These are phyloP conservation scores for Myotis yumanensis DNA, from an alignment of 2,113 vertebrate species.

Conservation along the genomic window DNA sequence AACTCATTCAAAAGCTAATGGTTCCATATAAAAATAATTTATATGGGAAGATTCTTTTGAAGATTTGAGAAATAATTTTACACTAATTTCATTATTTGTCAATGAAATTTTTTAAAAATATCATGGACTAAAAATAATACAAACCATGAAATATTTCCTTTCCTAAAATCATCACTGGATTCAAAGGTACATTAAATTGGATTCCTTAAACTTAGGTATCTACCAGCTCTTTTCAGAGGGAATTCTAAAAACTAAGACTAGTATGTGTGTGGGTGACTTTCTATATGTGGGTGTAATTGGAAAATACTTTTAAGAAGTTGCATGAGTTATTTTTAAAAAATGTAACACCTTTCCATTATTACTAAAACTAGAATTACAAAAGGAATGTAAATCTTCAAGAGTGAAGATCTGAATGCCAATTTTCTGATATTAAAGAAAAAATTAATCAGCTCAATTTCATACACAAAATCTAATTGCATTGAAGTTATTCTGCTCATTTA, in stretches of 20 bases:
- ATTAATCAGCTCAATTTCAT: not conserved
- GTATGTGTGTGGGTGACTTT: not conserved
- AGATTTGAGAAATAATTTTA: slow-evolving; percentile 13
- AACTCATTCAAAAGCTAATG: not conserved
- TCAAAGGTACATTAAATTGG: not conserved
- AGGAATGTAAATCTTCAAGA: not conserved
- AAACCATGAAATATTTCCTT: not conserved
- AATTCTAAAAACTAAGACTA: not conserved
- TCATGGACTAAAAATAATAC: not conserved
- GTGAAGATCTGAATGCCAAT: not conserved
- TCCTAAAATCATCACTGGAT: not conserved
- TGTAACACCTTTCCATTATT: not conserved
- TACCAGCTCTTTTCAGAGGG: not conserved
- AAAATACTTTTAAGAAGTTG: slow-evolving; percentile 18
- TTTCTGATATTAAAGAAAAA: slow-evolving; percentile 17
- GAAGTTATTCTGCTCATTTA: not conserved
- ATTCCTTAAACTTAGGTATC: not conserved
- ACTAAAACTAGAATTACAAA: not conserved
- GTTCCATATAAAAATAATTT: too few relatives aligned
- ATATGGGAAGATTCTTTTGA: not conserved
- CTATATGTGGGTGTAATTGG: not conserved
- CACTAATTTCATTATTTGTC: not conserved
- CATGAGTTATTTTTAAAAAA: not conserved
- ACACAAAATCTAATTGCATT: not conserved
- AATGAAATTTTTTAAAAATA: not conserved